Evolutionary conservation across 2,113 vertebrate genomes (phyloP).

Genomic region (Carollia perspicillata): DNA sequence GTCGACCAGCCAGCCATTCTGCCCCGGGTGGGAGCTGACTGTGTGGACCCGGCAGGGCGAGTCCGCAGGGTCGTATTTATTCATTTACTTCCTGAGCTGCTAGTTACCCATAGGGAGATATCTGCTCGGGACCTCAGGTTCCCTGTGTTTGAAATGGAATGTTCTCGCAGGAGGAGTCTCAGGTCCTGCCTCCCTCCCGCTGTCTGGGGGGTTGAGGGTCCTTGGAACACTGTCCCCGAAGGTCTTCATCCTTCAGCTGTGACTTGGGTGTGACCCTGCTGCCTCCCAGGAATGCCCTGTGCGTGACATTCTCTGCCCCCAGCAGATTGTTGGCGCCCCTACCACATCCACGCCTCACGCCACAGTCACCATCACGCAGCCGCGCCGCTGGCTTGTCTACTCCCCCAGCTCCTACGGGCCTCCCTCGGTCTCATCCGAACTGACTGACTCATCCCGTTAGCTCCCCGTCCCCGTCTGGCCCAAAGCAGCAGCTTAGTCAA

Average conservation of each 20-base stretch:
- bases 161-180: no score
- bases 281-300: not conserved
- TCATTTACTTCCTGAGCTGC: not conserved
- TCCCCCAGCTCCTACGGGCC: not conserved
- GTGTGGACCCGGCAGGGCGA: not conserved
- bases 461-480: not conserved
- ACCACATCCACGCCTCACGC: not conserved
- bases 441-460: not conserved
- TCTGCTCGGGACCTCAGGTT: not conserved
- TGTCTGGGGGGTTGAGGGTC: not conserved
- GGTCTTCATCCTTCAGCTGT: not conserved
- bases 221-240: accelerated
- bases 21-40: not conserved
- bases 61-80: accelerated
- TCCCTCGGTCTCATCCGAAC: not conserved
- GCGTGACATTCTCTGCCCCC: not conserved
- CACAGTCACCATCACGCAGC: no score
- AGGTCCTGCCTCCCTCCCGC: not conserved
- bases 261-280: no score
- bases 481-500: not conserved
- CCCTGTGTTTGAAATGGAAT: not conserved
- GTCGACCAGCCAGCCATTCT: not conserved
- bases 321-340: not conserved
- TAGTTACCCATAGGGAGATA: accelerated
- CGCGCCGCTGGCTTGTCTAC: not conserved